phyloP scores from a whole-genome alignment of 2,888 invertebrate species.

The Anarsia innoxiella region DNA sequence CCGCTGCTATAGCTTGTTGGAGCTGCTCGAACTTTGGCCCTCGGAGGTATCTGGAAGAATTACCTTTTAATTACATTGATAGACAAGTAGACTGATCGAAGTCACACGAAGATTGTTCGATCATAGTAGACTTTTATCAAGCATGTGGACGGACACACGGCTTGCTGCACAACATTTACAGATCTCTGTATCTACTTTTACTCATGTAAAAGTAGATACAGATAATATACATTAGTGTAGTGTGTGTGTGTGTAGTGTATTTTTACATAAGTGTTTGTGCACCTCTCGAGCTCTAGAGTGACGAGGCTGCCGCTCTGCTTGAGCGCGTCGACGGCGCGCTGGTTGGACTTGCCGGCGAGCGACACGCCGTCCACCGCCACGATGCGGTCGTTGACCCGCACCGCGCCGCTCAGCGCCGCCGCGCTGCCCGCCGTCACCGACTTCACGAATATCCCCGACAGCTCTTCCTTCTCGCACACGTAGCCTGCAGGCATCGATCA shows the following conservation, averaged over 20 bases:
- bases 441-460: constrained; percentile 99
- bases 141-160: too few relatives aligned
- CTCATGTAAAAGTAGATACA: not conserved
- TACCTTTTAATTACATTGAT: not conserved
- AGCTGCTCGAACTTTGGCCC: constrained; percentile 93
- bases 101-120: too few relatives aligned
- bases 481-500: too few relatives aligned
- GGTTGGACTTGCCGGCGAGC: constrained; percentile 96
- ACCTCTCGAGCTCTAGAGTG: constrained; percentile 88
- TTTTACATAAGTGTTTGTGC: not conserved
- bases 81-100: too few relatives aligned
- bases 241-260: not conserved
- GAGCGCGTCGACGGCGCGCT: constrained; percentile 97
- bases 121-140: too few relatives aligned
- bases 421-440: constrained; percentile 97
- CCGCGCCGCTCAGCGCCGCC: constrained; percentile 93
- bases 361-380: constrained; percentile 97
- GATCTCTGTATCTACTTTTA: too few relatives aligned
- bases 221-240: not conserved
- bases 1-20: constrained; percentile 90
- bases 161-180: too few relatives aligned
- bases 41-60: constrained; percentile 78
- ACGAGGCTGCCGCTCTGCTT: constrained; percentile 95
- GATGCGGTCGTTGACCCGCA: constrained; percentile 98
- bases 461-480: constrained; percentile 97